Conservation (phyloP, 2,113 vertebrate species). For the Gila orcuttii region DNA sequence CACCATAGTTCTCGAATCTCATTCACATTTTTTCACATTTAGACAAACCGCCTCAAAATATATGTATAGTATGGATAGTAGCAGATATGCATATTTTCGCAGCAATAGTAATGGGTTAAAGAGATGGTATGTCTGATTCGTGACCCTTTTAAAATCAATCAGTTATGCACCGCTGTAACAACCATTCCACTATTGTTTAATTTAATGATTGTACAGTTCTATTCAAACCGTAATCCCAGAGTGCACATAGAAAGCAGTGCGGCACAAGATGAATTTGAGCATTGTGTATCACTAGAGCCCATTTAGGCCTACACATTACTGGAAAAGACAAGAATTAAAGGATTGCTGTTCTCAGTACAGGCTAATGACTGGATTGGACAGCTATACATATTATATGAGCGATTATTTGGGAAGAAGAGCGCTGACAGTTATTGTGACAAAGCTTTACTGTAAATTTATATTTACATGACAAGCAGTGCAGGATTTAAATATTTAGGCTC, state of each 20-base stretch:
- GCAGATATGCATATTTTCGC: neutral
- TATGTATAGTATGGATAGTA: neutral
- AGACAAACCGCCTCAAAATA: neutral
- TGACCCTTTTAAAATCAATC: neutral
- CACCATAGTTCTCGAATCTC: neutral
- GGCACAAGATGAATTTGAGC: conserved; percentile 3
- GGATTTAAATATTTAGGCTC: conserved; percentile 72
- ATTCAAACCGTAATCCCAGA: conserved; percentile 18
- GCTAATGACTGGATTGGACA: conserved; percentile 42
- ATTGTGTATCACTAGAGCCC: conserved; percentile 8
- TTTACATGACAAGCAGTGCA: conserved; percentile 68
- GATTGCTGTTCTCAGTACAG: conserved; percentile 33
- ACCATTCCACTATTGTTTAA: conserved; percentile 1
- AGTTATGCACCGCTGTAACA: neutral
- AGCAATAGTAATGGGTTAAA: neutral
- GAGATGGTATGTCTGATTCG: neutral
- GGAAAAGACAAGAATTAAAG: conserved; percentile 42
- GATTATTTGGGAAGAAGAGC: conserved; percentile 53
- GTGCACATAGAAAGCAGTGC: neutral
- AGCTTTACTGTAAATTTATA: conserved; percentile 65
- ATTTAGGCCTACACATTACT: conserved; percentile 22
- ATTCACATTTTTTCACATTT: neutral
- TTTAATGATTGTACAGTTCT: neutral
- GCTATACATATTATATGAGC: conserved; percentile 43
- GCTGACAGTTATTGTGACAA: conserved; percentile 64